Conservation (phyloP, 2,888 invertebrate genomes). For the Amphipyra tragopoginis region DNA sequence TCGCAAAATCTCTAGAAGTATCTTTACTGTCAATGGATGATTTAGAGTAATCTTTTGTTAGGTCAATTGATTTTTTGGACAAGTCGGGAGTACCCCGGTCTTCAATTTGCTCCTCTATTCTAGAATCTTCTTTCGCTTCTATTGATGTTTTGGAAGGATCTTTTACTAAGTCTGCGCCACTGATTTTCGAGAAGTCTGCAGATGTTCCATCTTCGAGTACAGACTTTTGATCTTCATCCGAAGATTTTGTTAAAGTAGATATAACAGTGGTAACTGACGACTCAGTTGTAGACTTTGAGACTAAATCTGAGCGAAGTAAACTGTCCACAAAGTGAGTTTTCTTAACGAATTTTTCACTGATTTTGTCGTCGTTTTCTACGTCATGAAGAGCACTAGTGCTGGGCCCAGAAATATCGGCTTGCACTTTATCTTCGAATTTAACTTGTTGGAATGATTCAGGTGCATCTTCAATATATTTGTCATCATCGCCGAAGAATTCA, state of each 20-base stretch:
- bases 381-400: constrained; percentile 63
- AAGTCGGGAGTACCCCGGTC: constrained; percentile 84
- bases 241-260: constrained; percentile 85
- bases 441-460: constrained; percentile 57
- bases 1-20: constrained; percentile 86
- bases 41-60: constrained; percentile 87
- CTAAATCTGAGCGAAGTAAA: constrained; percentile 75
- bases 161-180: constrained; percentile 84
- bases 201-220: constrained; percentile 85
- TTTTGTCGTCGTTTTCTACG: constrained; percentile 66
- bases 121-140: constrained; percentile 81
- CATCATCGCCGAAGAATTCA: constrained; percentile 81
- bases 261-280: constrained; percentile 86
- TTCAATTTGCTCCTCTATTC: constrained; percentile 78
- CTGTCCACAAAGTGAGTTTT: constrained; percentile 78
- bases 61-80: constrained; percentile 85
- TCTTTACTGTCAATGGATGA: constrained; percentile 88
- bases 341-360: constrained; percentile 67
- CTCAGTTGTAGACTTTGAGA: constrained; percentile 87
- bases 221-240: constrained; percentile 85
- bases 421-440: constrained; percentile 58
- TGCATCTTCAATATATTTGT: constrained; percentile 69
- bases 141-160: constrained; percentile 84
- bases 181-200: constrained; percentile 85
- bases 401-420: constrained; percentile 55